Conservation (phyloP, 2,888 invertebrate genomes). For the Scaptomyza tumidula region DNA sequence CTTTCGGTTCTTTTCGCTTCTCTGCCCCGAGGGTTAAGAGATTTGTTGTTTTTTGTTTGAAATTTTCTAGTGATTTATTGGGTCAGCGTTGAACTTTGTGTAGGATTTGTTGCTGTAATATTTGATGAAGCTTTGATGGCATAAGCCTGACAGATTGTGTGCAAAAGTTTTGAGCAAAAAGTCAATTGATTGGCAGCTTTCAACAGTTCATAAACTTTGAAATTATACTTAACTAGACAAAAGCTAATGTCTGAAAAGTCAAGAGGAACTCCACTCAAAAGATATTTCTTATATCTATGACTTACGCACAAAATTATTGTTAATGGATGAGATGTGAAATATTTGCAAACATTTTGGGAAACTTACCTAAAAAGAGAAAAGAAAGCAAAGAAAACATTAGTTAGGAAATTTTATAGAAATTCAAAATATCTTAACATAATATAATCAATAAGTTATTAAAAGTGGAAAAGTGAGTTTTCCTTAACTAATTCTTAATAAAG, state of each 20-base stretch:
- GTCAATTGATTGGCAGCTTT: conserved; percentile 48
- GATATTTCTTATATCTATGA: conserved; percentile 46
- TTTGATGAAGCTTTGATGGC: conserved; percentile 55
- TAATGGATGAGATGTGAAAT: neutral
- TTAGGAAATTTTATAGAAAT: neutral
- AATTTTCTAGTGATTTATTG: conserved; percentile 69
- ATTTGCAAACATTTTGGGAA: conserved; percentile 3
- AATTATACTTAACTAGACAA: conserved; percentile 31
- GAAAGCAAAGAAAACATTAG: conserved; percentile 4
- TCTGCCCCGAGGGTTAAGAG: conserved; percentile 11
- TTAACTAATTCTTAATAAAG: no score
- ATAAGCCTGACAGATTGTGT: conserved; percentile 33
- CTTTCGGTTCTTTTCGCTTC: neutral
- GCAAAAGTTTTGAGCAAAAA: conserved; percentile 16
- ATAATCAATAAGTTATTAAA: neutral
- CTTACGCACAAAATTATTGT: conserved; percentile 51
- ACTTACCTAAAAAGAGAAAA: conserved; percentile 69
- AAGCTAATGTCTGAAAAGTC: conserved; percentile 11
- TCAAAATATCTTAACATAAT: neutral
- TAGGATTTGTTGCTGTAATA: conserved; percentile 9
- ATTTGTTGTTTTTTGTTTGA: conserved; percentile 39
- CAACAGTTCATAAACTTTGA: conserved; percentile 26
- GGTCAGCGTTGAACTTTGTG: conserved; percentile 46
- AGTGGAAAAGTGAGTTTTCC: neutral
- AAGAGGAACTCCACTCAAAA: neutral